These are phyloP conservation scores for Diadumene lineata DNA, from an alignment of 92 coral and sea anemone genomes.

Conservation along the genomic window DNA sequence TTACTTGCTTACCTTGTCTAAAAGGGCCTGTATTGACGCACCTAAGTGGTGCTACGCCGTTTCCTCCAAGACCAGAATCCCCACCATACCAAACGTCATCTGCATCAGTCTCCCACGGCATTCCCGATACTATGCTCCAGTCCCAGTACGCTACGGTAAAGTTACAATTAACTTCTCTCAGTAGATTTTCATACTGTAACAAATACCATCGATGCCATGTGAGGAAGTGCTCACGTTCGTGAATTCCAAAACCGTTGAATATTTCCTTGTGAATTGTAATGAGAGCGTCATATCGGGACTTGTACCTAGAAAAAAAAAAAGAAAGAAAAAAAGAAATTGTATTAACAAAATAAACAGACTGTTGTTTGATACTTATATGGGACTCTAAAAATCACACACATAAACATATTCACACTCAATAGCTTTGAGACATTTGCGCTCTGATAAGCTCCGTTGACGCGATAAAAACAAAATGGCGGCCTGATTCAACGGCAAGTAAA, in stretches of 20 bases:
- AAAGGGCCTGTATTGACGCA: constrained; percentile 90
- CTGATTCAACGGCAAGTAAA: too few species aligned
- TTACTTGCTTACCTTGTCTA: constrained; percentile 27
- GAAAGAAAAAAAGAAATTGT: too few species aligned
- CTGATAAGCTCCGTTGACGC: too few species aligned
- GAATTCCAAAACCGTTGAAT: constrained; percentile 57
- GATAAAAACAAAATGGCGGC: too few species aligned
- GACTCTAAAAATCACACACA: too few species aligned
- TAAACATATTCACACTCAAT: too few species aligned
- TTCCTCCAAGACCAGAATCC: constrained; percentile 80
- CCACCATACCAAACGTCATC: constrained; percentile 71
- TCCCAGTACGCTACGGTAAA: constrained; percentile 92
- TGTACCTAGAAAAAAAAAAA: constrained; percentile 14
- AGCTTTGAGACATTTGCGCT: too few species aligned
- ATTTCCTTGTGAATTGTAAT: constrained; percentile 52
- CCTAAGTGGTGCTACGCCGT: constrained; percentile 43
- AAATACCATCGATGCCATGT: constrained; percentile 92
- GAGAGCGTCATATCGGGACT: constrained; percentile 37
- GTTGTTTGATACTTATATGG: too few species aligned
- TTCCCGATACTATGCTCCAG: constrained; percentile 60
- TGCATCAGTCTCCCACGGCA: constrained; percentile 43
- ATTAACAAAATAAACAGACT: too few species aligned
- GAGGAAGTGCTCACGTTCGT: constrained; percentile 56
- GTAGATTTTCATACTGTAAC: constrained; percentile 76
- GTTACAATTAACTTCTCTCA: constrained; percentile 64